These are phyloP conservation scores for Meloidogyne exigua DNA, from an alignment of 1,140 invertebrate species.

Conservation along the genomic window DNA sequence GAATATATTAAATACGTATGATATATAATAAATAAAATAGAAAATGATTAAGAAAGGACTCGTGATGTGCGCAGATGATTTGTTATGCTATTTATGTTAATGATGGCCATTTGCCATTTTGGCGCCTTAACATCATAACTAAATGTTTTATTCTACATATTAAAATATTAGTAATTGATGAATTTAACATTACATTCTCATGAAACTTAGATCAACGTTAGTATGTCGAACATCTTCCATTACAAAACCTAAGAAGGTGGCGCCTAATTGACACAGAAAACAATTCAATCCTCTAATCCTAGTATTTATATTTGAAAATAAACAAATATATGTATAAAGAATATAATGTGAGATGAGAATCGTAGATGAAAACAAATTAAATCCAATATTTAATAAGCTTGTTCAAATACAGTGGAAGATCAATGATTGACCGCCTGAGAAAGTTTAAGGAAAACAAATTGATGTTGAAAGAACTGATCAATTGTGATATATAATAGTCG, in stretches of 20 bases:
- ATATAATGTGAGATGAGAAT: not conserved
- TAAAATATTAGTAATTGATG: too few relatives aligned
- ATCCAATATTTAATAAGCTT: not conserved
- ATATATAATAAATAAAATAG: too few relatives aligned
- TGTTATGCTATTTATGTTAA: too few relatives aligned
- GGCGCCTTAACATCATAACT: too few relatives aligned
- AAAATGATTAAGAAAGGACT: too few relatives aligned
- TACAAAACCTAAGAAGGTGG: not conserved
- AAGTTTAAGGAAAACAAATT: not conserved
- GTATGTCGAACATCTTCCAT: not conserved
- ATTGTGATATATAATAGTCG: not conserved
- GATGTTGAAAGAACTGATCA: not conserved
- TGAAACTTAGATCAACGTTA: too few relatives aligned
- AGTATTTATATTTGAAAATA: too few relatives aligned
- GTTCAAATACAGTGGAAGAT: not conserved
- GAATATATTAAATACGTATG: too few relatives aligned
- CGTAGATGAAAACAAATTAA: not conserved
- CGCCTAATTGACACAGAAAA: not conserved
- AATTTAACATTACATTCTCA: too few relatives aligned
- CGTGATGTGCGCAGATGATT: too few relatives aligned
- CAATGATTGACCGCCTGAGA: not conserved
- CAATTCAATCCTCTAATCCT: not conserved
- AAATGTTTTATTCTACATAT: too few relatives aligned
- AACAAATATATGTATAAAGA: not conserved
- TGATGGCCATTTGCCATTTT: too few relatives aligned